Evolutionary conservation across 2,888 invertebrate genomes (phyloP), one percentile per base, ranked within the genome.

Genomic region (Gnatocerus cornutus): DNA sequence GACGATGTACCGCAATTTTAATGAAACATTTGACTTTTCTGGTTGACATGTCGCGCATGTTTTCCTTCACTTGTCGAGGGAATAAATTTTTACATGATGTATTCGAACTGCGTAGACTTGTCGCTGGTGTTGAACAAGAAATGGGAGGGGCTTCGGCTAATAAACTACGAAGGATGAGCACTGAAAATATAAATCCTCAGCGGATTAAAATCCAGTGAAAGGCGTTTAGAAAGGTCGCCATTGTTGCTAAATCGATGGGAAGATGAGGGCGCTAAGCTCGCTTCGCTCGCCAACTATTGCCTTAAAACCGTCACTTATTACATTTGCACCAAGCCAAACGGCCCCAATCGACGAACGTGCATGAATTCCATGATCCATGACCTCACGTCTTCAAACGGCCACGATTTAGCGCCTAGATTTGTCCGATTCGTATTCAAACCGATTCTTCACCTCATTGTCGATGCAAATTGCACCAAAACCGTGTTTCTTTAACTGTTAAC

Each of bases 401-500:
- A n/a, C 10, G 39, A 48, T 56, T 56, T 48, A 48, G 39, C 45
- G 16, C 43, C 14, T 29, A 29, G 58, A 58, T 66, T 27, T 48
- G 39, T 12, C 46, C 27, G 43, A 67, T 67, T 67, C 41, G 29
- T 39, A 59, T 43, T 59, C 52, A 43, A 33, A 52, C 33, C 61
- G 37, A 52, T 52, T 59, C 48, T 61, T 52, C 62, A 53, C 61
- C 53, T 46, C 30, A 27, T 68, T 68, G 62, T 33, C 6, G 10
- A 68, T 68, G 62, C 63, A 63, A 63, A 48, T 63, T 48, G 53
- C 39, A 39, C 64, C 55, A 69, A 69, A 74, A 73, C 71, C 73
- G 72, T 67, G 69, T 75, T 74, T 73, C 45, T 37, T 21, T 77
- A 77, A 77, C 77, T 74, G 77, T 76, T 76, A 73, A 74, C 76